Conservation (phyloP, 2,888 invertebrate genomes). For the Anoplius nigerrimus region DNA sequence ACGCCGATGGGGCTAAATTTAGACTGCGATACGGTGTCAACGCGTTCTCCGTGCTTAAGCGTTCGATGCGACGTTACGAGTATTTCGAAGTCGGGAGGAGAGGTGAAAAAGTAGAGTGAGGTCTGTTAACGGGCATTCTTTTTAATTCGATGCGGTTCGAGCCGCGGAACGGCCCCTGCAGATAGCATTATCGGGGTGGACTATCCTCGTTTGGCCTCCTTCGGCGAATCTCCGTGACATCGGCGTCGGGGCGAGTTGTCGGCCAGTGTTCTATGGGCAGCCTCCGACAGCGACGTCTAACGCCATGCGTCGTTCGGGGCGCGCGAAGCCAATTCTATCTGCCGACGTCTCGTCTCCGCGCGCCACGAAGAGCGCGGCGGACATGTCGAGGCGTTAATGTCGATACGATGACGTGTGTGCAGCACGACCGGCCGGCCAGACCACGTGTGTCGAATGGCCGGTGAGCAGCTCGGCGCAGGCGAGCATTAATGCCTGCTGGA, state of each 20-base stretch:
- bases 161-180: no score
- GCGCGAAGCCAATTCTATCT: conserved; percentile 10
- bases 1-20: background rate
- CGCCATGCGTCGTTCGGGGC: no score
- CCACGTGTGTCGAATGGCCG: conserved; percentile 70
- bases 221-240: background rate
- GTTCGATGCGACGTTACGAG: no score
- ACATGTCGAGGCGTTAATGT: conserved; percentile 42
- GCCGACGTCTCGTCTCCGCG: conserved; percentile 24
- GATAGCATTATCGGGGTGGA: no score
- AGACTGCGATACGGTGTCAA: background rate
- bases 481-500: conserved; percentile 68
- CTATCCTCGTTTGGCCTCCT: no score
- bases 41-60: no score
- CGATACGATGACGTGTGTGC: conserved; percentile 46
- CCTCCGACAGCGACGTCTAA: no score
- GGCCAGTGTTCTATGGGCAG: background rate
- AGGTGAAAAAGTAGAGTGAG: no score
- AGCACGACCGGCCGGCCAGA: conserved; percentile 25
- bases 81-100: no score
- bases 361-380: conserved; percentile 19
- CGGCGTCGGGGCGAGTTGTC: no score
- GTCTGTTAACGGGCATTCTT: no score
- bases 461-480: conserved; percentile 62
- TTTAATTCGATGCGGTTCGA: no score